Conservation (phyloP, 2,797 vertebrate species). For the Halcyon badia region DNA sequence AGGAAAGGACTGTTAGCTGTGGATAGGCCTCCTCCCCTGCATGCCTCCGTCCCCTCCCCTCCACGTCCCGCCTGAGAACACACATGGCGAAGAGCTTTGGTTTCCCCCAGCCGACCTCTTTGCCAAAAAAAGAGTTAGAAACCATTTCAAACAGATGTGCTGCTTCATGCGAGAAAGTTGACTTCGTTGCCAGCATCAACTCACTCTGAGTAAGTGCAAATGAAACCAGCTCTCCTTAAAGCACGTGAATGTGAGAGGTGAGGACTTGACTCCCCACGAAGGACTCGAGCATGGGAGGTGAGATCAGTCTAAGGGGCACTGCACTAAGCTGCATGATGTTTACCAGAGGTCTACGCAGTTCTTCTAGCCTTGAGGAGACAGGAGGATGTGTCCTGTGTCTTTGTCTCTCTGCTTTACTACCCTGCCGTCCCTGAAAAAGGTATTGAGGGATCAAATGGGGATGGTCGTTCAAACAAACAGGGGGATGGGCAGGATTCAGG, state of each 20-base stretch:
- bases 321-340: neutral
- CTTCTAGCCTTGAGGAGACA: neutral
- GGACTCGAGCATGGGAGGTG: neutral
- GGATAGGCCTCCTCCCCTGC: neutral
- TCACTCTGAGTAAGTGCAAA: neutral
- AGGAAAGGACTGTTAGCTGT: neutral
- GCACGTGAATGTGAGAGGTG: neutral
- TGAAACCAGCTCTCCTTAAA: neutral
- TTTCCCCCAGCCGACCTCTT: neutral
- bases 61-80: neutral
- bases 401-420: neutral
- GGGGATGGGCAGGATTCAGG: neutral
- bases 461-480: neutral
- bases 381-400: neutral
- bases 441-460: neutral
- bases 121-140: neutral
- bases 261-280: neutral
- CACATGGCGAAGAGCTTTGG: neutral
- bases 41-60: neutral
- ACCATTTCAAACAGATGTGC: neutral
- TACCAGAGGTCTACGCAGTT: neutral
- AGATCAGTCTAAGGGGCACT: neutral
- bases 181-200: neutral
- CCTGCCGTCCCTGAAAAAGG: rapidly evolving
- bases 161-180: rapidly evolving